These are phyloP conservation scores for Drosophila phalerata DNA, from an alignment of 2,888 invertebrate genomes.

Conservation along the genomic window DNA sequence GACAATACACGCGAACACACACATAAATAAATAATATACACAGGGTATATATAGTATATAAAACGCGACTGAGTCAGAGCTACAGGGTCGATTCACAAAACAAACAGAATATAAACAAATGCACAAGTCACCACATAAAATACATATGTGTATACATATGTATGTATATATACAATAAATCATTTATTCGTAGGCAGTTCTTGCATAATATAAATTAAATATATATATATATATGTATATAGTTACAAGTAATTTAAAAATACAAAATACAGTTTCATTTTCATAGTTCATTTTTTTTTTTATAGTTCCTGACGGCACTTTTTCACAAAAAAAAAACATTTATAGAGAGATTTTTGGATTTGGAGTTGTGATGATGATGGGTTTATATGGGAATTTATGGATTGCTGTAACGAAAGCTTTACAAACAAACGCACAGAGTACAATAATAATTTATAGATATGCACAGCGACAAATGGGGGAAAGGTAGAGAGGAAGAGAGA, in stretches of 20 bases:
- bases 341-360: constrained; percentile 38
- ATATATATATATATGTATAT: constrained; percentile 66
- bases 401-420: constrained; percentile 28
- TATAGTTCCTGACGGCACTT: constrained; percentile 65
- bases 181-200: constrained; percentile 82
- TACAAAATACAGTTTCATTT: constrained; percentile 80
- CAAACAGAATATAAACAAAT: constrained; percentile 20
- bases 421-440: constrained; percentile 40
- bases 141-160: constrained; percentile 43
- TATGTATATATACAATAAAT: constrained; percentile 77
- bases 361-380: constrained; percentile 7
- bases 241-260: constrained; percentile 81
- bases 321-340: constrained; percentile 67
- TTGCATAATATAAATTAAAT: constrained; percentile 82
- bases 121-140: constrained; percentile 42
- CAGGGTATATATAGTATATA: constrained; percentile 5
- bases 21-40: constrained; percentile 13
- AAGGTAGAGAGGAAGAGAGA: neutral
- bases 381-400: constrained; percentile 10
- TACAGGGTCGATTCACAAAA: constrained; percentile 28
- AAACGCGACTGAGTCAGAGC: constrained; percentile 28
- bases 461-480: constrained; percentile 2
- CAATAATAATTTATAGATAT: constrained; percentile 23
- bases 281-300: constrained; percentile 61
- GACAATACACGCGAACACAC: constrained; percentile 33